These are phyloP conservation scores for Melitaea cinxia DNA, from an alignment of 1,140 invertebrate genomes.

Conservation along the genomic window DNA sequence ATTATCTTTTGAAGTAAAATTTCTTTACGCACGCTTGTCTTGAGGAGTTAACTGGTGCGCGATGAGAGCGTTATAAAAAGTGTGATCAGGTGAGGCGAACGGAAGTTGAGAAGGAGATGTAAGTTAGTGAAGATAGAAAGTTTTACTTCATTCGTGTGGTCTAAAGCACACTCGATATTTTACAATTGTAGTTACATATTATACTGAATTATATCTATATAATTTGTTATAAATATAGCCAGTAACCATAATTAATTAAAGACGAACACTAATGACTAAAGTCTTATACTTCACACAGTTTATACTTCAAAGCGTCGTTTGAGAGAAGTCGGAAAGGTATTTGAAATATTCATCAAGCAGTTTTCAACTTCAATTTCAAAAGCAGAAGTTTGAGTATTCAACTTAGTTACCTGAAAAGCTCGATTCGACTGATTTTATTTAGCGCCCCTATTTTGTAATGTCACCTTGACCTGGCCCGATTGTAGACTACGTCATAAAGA, in stretches of 20 bases:
- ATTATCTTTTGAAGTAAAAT: too few species aligned
- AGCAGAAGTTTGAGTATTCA: neutral
- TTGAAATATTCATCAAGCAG: neutral
- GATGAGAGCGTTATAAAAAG: too few species aligned
- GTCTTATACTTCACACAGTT: neutral
- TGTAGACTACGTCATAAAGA: neutral
- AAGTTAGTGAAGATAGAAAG: too few species aligned
- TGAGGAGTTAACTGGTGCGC: too few species aligned
- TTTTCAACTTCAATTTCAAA: constrained; percentile 3
- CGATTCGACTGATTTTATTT: neutral
- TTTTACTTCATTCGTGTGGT: too few species aligned
- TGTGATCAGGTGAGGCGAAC: too few species aligned
- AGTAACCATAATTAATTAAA: neutral
- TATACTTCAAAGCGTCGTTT: neutral
- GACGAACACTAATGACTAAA: neutral
- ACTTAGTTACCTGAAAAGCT: neutral
- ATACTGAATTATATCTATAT: too few species aligned
- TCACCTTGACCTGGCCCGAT: neutral
- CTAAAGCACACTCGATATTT: too few species aligned
- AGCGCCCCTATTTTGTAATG: neutral
- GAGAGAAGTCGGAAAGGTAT: neutral
- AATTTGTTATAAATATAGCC: neutral
- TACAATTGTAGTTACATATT: too few species aligned
- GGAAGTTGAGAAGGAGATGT: too few species aligned
- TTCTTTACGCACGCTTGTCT: too few species aligned